Evolutionary conservation across 37 sponge, comb jelly and placozoan species (phyloP), one percentile per base, ranked within the genome.

Genomic region (Dysidea cf. avara): DNA sequence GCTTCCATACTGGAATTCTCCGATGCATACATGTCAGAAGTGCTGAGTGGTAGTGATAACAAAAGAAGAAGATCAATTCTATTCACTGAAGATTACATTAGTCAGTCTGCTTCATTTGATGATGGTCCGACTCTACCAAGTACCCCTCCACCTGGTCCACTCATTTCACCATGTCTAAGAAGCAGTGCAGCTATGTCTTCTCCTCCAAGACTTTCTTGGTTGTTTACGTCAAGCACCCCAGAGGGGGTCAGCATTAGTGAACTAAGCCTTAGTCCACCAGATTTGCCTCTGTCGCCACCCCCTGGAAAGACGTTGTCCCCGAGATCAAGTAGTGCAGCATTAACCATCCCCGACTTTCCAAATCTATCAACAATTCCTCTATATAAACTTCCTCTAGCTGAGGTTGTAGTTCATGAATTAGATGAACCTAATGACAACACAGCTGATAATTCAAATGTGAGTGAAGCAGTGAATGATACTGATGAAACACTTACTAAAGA

Each of bases 271-370:
- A 33, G 16, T 25, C 77, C 77, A 20, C 77, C 66, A 17, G n/a
- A 30, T 14, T 57, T 64, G 7, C 77, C 66, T 29, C 35, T 32
- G 17, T 64, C 66, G 22, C 77, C 66, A 11, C 38, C 64, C 60
- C 77, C 77, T 53, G 77, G 77, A 38, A 54, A 63, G 7, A 36
- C 50, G 2, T 4, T 76, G 62, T 63, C 77, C 18, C 77, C 77
- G 56, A 50, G 25, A 12, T 11, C 37, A 2, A 7, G 16, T 7
- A 25, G 12, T 39, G 53, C 22, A 2, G 53, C 33, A 1, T 39
- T 28, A 1, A 0, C 31, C 7, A 68, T 51, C 28, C 32, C 69
- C 2, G 53, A 51, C 13, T n/a, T n/a, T n/a, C n/a, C n/a, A n/a
- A n/a, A n/a, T n/a, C 24, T 51, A 30, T 50, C 22, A 31, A 68